Conservation (phyloP, 2,888 invertebrate genomes). For the Hydraecia micacea region DNA sequence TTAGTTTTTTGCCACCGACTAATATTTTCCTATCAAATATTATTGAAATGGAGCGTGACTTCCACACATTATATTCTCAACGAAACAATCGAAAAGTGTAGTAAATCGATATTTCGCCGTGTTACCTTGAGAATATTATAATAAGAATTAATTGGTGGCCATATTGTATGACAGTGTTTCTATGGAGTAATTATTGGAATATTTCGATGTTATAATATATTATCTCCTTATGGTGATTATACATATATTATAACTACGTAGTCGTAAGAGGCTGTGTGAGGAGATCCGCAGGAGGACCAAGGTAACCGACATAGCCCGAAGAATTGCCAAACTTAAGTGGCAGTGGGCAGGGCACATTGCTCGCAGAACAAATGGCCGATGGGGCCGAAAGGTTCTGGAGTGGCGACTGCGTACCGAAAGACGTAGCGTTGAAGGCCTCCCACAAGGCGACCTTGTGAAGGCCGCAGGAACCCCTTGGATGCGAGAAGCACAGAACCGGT, state of each 20-base stretch:
- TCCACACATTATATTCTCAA: constrained; percentile 41
- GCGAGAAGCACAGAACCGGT: too few species aligned
- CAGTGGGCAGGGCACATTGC: too few species aligned
- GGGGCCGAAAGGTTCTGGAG: too few species aligned
- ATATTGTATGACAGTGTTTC: constrained; percentile 40
- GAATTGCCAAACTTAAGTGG: too few species aligned
- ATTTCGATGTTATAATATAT: constrained; percentile 7
- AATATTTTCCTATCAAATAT: constrained; percentile 28
- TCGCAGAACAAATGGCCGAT: too few species aligned
- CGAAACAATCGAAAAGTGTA: constrained; percentile 40
- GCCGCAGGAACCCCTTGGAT: too few species aligned
- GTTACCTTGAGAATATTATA: constrained; percentile 56
- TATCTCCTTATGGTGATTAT: neutral
- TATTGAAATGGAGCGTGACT: constrained; percentile 52
- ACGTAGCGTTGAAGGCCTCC: too few species aligned
- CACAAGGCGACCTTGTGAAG: too few species aligned
- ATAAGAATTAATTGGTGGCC: constrained; percentile 51
- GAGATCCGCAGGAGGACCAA: too few species aligned
- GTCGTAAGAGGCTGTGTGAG: neutral
- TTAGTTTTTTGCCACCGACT: too few species aligned
- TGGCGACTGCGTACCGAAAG: too few species aligned
- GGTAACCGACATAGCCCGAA: too few species aligned
- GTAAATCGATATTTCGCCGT: constrained; percentile 48
- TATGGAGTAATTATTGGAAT: constrained; percentile 22
- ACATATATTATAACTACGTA: neutral